Percentiles rank a stretch among this genome's conserved stretches.
Conservation (phyloP, 2,888 invertebrate species). For the Esperia sulphurella region DNA sequence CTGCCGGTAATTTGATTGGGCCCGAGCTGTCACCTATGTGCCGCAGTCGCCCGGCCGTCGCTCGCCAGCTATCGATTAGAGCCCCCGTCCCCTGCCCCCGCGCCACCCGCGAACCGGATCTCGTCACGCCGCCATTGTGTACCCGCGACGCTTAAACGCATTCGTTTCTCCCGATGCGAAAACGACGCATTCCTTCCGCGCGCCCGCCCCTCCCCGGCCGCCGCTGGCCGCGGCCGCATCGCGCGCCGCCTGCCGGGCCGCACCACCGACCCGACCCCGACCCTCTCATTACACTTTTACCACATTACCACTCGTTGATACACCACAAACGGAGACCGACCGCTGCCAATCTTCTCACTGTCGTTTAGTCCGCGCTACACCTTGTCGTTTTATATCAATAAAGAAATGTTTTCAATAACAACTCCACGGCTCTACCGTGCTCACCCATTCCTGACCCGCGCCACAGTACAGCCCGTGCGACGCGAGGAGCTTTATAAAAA, state of each 20-base stretch:
- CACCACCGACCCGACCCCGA: conserved; percentile 29
- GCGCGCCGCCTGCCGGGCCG: conserved; percentile 37
- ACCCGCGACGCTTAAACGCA: conserved; percentile 79
- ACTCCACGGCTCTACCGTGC: neutral
- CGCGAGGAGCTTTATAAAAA: conserved; percentile 5
- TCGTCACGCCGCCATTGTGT: conserved; percentile 80
- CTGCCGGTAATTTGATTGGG: conserved; percentile 77
- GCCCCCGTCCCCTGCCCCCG: conserved; percentile 63
- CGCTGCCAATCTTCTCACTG: conserved; percentile 1
- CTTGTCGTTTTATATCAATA: conserved; percentile 5
- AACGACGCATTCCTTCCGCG: conserved; percentile 79
- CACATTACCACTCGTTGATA: conserved; percentile 18
- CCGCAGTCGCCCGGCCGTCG: conserved; percentile 77
- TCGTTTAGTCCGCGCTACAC: conserved; percentile 1
- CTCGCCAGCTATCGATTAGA: conserved; percentile 79
- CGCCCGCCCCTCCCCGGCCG: conserved; percentile 51
- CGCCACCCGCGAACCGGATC: conserved; percentile 77
- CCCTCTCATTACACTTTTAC: conserved; percentile 66
- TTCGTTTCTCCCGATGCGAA: conserved; percentile 80
- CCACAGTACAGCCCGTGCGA: neutral
- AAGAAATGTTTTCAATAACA: conserved; percentile 13
- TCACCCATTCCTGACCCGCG: conserved; percentile 9
- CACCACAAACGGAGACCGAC: conserved; percentile 20
- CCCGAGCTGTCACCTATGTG: conserved; percentile 78
- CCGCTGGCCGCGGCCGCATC: conserved; percentile 30